Evolutionary conservation across 2,113 vertebrate genomes (phyloP).

Genomic region (Chionodraco myersi): DNA sequence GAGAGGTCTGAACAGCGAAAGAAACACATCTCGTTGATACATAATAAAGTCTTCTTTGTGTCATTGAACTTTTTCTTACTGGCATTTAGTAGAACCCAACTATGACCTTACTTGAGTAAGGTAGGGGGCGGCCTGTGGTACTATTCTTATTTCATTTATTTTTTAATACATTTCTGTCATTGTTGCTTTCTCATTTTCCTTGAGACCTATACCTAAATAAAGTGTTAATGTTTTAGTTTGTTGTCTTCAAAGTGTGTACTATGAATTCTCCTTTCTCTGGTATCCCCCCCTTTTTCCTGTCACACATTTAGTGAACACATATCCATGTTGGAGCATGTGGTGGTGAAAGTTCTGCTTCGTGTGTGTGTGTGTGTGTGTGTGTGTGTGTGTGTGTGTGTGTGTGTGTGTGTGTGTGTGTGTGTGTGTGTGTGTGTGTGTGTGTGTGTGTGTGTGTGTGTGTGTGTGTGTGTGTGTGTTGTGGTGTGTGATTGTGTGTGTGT

Average conservation of each 20-base stretch:
- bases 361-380: neutral
- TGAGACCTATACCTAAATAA: neutral
- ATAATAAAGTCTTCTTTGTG: too few relatives aligned
- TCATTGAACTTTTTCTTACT: too few relatives aligned
- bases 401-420: neutral
- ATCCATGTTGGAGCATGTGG: neutral
- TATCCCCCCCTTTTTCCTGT: neutral
- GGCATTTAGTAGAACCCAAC: too few relatives aligned
- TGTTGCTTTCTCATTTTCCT: too few relatives aligned
- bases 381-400: neutral
- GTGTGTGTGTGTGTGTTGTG: too few relatives aligned
- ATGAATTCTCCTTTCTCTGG: neutral
- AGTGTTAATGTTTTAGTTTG: too few relatives aligned
- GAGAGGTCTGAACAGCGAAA: too few relatives aligned
- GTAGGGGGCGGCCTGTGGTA: too few relatives aligned
- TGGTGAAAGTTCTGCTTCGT: slow-evolving; percentile 25
- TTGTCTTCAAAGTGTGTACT: neutral
- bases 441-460: neutral
- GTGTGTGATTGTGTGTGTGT: neutral
- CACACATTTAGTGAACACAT: slow-evolving; percentile 3
- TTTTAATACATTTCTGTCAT: too few relatives aligned
- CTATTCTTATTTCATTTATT: too few relatives aligned
- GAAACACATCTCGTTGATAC: too few relatives aligned
- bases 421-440: neutral
- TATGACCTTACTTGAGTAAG: too few relatives aligned